Base-by-base conservation (phyloP, 2,113 vertebrate species). In the Pycnonotus jocosus region DNA sequence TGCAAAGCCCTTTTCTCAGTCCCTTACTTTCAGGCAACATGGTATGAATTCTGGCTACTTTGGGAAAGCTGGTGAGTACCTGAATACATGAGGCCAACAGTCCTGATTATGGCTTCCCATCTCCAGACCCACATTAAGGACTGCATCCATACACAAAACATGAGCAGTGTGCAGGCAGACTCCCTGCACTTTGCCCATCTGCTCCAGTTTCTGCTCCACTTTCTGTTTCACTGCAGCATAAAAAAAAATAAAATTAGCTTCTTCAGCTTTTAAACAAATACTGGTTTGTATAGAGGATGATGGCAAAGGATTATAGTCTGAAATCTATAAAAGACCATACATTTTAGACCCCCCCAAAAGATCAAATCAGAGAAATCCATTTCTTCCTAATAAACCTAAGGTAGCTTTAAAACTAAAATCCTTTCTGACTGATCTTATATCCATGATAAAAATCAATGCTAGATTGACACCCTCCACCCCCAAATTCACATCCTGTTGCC, bases 71-170 rank as follows among this genome's bases (percentile, higher is more conserved):
- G 25, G 38, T 45, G 37, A 86, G 27, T 97, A 98, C 98, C 99
- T 99, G 98, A 99, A 99, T 65, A 99, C 98, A 11, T 99, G 99
- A 16, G 98, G 98, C 99, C 99, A 99, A 97, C 99, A 99, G 95
- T 99, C 98, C 50, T 98, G 98, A 92, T 99, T 99, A 96, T 99
- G 99, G 94, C 98, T 99, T 92, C 99, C 99, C 98, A 99, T 99
- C 95, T 99, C 99, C 96, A 99, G 96, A 62, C 98, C 99, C 62
- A 99, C 98, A 6, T 98, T 98, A 81, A 99, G 98, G 94, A 99
- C 98, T 92, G 99, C 98, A n/a, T 99, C 99, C 99, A 99, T 99
- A 97, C 99, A 99, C 93, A 99, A 95, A 86, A 99, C 98, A 58
- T 99, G 99, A 81, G 99, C 99, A 12, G 98, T 98, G 95, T 99